A percentile compares a stretch with the other conserved stretches of the same genome.
phyloP scores from a whole-genome alignment of 1,140 invertebrate species.

The Monochamus saltuarius region DNA sequence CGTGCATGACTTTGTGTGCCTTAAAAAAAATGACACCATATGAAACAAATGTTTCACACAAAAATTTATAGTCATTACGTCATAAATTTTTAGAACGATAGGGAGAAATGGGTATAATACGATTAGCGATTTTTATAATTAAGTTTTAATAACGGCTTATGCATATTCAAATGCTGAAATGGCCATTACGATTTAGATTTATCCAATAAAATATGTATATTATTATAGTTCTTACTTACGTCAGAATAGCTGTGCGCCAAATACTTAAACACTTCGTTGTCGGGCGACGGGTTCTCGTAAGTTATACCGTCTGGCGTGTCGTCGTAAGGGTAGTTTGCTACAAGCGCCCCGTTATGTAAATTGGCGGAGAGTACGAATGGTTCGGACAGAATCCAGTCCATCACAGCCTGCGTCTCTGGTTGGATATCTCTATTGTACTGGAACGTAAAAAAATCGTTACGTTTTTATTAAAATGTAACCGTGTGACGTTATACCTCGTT shows the following conservation, averaged over 20 bases:
- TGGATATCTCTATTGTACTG: conserved; percentile 66
- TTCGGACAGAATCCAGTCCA: conserved; percentile 82
- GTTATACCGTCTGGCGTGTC: conserved; percentile 56
- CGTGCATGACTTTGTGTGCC: conserved; percentile 81
- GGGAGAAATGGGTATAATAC: no score
- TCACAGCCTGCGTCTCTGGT: conserved; percentile 88
- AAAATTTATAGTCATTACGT: no score
- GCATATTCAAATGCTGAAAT: no score
- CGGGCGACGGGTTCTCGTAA: conserved; percentile 66
- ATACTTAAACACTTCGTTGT: conserved; percentile 81
- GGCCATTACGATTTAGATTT: no score
- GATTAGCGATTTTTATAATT: no score
- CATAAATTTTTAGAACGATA: no score
- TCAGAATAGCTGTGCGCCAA: conserved; percentile 81
- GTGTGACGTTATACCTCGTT: conserved; percentile 57
- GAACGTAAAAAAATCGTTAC: conserved; percentile 33
- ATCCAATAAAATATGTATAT: no score
- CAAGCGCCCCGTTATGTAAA: conserved; percentile 90
- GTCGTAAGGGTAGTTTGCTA: conserved; percentile 94
- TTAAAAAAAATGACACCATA: no score
- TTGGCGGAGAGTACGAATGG: conserved; percentile 97
- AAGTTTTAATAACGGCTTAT: no score
- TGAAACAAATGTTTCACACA: no score
- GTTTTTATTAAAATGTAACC: not conserved
- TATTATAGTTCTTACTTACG: conserved; percentile 56